A percentile compares a stretch with the other conserved stretches of the same genome.
Conservation (phyloP, 2,113 vertebrate genomes). For the Ascaphus truei region DNA sequence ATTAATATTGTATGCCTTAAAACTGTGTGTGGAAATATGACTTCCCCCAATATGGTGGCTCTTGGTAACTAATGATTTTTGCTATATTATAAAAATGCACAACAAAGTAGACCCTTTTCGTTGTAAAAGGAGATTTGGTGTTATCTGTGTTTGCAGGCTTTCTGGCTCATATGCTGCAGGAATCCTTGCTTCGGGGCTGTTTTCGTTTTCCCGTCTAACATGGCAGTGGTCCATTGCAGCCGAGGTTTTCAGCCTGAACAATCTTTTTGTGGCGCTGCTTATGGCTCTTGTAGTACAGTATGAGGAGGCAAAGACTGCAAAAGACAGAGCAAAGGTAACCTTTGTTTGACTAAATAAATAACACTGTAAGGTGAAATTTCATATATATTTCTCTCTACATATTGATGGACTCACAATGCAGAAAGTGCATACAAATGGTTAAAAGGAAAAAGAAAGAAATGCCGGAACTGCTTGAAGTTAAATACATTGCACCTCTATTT, state of each 20-base stretch:
- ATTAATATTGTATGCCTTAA: constrained; percentile 21
- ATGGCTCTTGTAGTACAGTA: constrained; percentile 78
- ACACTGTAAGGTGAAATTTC: neutral
- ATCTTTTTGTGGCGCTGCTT: constrained; percentile 88
- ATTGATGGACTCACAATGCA: too few species aligned
- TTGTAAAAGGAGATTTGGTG: constrained; percentile 72
- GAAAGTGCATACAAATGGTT: too few species aligned
- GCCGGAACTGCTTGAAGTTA: too few species aligned
- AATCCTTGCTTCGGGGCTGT: constrained; percentile 85
- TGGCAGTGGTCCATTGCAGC: constrained; percentile 95
- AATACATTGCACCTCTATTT: too few species aligned
- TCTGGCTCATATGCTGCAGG: constrained; percentile 82
- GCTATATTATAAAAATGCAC: constrained; percentile 49
- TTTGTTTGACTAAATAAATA: constrained; percentile 44
- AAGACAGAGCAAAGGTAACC: constrained; percentile 85
- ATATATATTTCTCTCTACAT: too few species aligned
- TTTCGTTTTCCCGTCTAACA: constrained; percentile 87
- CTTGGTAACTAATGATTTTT: constrained; percentile 47
- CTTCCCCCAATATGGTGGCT: constrained; percentile 41
- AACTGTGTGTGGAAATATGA: constrained; percentile 18
- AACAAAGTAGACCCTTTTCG: constrained; percentile 58
- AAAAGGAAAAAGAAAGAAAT: too few species aligned
- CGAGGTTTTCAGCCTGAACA: constrained; percentile 97
- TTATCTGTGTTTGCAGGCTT: constrained; percentile 84
- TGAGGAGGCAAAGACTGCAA: constrained; percentile 67